Conservation (phyloP, 2,113 vertebrate species). For the Sinocyclocheilus grahami region DNA sequence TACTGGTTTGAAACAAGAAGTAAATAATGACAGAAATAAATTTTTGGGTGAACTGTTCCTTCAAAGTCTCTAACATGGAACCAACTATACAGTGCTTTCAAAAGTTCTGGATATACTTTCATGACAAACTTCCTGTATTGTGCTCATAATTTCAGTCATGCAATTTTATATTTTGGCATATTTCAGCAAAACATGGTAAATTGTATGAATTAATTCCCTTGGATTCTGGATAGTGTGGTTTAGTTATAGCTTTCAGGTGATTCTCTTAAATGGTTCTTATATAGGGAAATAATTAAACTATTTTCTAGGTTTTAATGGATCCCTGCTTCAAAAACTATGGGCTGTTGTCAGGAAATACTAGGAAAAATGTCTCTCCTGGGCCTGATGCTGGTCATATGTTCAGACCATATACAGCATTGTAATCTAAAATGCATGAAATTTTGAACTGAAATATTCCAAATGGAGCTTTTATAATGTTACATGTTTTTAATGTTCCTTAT, state of each 20-base stretch:
- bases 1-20: neutral
- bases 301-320: neutral
- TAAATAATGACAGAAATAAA: neutral
- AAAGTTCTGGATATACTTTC: slow-evolving; percentile 1
- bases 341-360: neutral
- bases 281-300: too few relatives aligned
- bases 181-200: slow-evolving; percentile 21
- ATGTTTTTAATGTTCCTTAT: neutral
- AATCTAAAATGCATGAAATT: neutral
- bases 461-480: slow-evolving; percentile 25
- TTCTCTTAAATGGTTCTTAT: neutral
- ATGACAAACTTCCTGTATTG: neutral
- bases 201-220: neutral
- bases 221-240: neutral
- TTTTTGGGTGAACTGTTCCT: neutral
- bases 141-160: slow-evolving; percentile 19
- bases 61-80: neutral
- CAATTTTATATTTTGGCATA: slow-evolving; percentile 1
- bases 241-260: slow-evolving; percentile 4
- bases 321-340: neutral
- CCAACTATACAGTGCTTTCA: slow-evolving; percentile 29
- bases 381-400: neutral
- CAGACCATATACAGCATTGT: neutral
- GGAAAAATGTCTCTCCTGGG: neutral
- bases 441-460: slow-evolving; percentile 5